Evolutionary conservation across 2,888 invertebrate species (phyloP), one percentile per base, ranked within the genome.

Genomic region (Nasonia oneida): DNA sequence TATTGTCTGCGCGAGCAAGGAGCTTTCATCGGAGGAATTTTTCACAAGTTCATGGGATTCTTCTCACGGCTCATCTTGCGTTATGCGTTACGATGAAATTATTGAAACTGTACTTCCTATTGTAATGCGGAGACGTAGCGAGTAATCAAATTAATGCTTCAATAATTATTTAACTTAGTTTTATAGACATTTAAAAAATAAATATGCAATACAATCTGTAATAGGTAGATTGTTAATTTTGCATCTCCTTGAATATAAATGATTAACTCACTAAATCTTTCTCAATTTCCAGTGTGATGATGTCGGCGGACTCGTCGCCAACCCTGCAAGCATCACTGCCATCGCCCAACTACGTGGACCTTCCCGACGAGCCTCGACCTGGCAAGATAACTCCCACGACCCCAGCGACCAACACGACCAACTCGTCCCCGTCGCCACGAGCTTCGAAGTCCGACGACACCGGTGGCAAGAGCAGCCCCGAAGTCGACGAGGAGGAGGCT

Each of bases 251-350:
- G 1, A 29, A 29, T 29, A 29, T 29, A 29, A 29, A 29, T 29
- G 29, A 29, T 1, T 29, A 29, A 29, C 29, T 29, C 29, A 1
- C 37, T 4, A 37, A 37, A 37, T 4, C 29, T 64, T 39, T 42
- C 14, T 37, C 2, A 14, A 14, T 70, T 75, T 81, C 0, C 90
- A 93, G 93, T 87, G 92, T 93, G 47, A 91, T 92, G 87, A 91
- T 91, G 90, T 90, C 90, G 23, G 89, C 90, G 42, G 92, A 92
- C 18, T 91, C 93, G 10, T 89, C 91, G 53, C 89, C 92, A 12
- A 90, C 90, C 23, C 79, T 91, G 75, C 90, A 90, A 74, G 86
- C 91, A 8, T 91, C 92, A 81, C 86, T 90, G 47, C 90, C 91
- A 1, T 84, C 90, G 29, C 80, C 90, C 4, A 89, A 89, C 33